Conservation (phyloP, 2,797 vertebrate species). For the Tolypeutes matacus region DNA sequence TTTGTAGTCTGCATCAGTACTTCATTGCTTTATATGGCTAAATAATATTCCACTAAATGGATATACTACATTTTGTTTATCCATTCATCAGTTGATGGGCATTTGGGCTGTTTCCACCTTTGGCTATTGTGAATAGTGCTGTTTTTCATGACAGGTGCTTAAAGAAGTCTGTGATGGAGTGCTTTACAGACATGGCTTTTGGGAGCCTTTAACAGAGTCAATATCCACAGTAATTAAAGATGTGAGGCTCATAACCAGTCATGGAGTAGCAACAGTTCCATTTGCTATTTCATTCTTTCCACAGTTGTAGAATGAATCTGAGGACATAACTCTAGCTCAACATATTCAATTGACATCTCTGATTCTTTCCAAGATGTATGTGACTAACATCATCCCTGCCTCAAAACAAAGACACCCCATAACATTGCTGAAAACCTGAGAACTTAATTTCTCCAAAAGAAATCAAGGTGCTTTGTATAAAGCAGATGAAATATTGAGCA, state of each 20-base stretch:
- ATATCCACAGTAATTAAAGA: neutral
- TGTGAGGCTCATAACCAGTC: neutral
- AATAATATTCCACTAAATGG: neutral
- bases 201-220: neutral
- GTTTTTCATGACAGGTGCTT: too few relatives aligned
- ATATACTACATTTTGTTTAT: neutral
- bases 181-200: neutral
- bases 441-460: neutral
- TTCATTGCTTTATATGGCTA: neutral
- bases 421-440: neutral
- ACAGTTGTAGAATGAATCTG: neutral
- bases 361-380: neutral
- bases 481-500: neutral
- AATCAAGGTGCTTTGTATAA: neutral
- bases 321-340: neutral
- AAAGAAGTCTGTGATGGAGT: neutral
- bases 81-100: neutral
- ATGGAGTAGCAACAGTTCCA: neutral
- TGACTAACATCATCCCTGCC: neutral
- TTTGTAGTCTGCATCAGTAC: neutral
- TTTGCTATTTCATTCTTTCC: neutral
- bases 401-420: neutral
- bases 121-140: neutral
- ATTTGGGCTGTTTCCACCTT: neutral
- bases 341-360: neutral